Evolutionary conservation across 2,888 invertebrate species (phyloP).

Genomic region (Poecilus cupreus): DNA sequence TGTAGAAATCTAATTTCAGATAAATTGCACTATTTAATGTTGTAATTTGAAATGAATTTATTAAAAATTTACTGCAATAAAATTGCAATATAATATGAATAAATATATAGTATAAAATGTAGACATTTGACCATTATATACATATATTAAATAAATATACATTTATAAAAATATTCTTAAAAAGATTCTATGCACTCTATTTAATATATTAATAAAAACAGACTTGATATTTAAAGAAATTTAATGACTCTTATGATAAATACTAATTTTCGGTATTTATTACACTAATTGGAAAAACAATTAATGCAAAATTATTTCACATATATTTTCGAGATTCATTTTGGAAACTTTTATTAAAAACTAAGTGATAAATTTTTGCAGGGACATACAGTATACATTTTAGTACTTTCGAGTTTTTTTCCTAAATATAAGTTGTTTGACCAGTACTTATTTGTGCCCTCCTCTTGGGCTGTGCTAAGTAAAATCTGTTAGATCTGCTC

Average conservation of each 20-base stretch:
- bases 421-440: slow-evolving; percentile 22
- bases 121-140: slow-evolving; percentile 45
- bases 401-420: not conserved
- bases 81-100: slow-evolving; percentile 39
- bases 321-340: not conserved
- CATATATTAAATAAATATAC: slow-evolving; percentile 38
- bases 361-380: slow-evolving; percentile 41
- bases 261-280: slow-evolving; percentile 30
- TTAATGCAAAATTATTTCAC: not conserved
- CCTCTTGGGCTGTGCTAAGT: slow-evolving; percentile 30
- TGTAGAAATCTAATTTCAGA: slow-evolving; percentile 29
- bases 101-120: slow-evolving; percentile 32
- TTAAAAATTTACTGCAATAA: slow-evolving; percentile 38
- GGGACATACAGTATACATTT: slow-evolving; percentile 33
- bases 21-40: slow-evolving; percentile 46
- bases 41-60: slow-evolving; percentile 35
- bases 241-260: slow-evolving; percentile 17
- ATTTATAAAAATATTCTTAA: slow-evolving; percentile 29
- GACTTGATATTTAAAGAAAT: not conserved
- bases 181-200: slow-evolving; percentile 37
- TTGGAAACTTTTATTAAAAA: not conserved
- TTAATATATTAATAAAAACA: slow-evolving; percentile 18
- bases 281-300: not conserved
- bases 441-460: slow-evolving; percentile 42
- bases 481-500: slow-evolving; percentile 26